A percentile compares a stretch with the other conserved stretches of the same genome.
Evolutionary conservation across 2,797 vertebrate species (phyloP).

Genomic region (Myotis myotis): DNA sequence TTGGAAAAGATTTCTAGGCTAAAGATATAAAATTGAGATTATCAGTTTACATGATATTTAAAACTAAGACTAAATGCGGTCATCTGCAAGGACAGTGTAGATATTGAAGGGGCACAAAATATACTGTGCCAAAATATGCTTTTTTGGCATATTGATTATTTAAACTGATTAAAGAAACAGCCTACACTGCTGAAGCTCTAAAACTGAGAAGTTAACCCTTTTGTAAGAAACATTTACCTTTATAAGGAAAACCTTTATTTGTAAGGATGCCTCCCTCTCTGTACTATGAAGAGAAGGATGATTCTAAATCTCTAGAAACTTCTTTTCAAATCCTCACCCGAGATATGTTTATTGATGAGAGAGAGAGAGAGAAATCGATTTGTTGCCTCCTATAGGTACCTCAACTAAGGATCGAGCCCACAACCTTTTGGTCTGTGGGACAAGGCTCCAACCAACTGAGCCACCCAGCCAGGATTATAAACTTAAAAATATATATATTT

Average conservation of each 20-base stretch:
- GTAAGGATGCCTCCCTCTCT: too few species aligned
- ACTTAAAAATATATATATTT: background rate
- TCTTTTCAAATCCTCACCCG: background rate
- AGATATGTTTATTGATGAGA: background rate
- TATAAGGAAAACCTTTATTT: background rate
- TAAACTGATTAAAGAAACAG: background rate
- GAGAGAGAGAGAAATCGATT: background rate
- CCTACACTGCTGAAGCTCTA: background rate
- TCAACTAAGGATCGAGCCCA: background rate
- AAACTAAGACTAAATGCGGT: background rate
- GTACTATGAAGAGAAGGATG: background rate
- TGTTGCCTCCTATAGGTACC: background rate
- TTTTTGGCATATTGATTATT: background rate
- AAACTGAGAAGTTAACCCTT: background rate
- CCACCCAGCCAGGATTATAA: background rate
- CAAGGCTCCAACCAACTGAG: background rate
- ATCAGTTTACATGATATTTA: background rate
- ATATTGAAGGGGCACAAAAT: background rate
- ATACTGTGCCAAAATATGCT: background rate
- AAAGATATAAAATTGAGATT: background rate
- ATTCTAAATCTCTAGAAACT: background rate
- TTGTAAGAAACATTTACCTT: background rate
- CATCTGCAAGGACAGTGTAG: background rate
- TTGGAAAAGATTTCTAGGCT: background rate
- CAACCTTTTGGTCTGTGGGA: background rate